phyloP scores from a whole-genome alignment of 1,140 invertebrate genomes.

The Cardiocondyla obscurior region DNA sequence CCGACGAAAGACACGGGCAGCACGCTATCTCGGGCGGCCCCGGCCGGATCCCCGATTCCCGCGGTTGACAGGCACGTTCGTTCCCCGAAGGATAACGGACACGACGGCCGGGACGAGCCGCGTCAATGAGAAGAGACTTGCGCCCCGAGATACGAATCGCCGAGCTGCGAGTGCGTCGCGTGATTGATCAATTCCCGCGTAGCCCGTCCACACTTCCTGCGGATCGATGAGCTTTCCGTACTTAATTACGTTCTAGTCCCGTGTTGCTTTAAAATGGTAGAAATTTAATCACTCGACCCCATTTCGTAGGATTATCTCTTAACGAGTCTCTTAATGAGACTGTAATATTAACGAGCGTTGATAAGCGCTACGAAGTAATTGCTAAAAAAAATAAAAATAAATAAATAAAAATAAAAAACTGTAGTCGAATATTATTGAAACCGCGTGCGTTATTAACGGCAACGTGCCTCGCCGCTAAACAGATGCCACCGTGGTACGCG shows the following conservation, averaged over 20 bases:
- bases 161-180: neutral
- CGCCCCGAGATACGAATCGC: neutral
- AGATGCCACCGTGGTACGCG: conserved; percentile 23
- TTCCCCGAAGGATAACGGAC: conserved; percentile 19
- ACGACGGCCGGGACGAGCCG: neutral
- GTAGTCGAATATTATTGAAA: neutral
- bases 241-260: too few species aligned
- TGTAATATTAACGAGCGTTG: neutral
- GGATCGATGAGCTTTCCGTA: neutral
- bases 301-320: neutral
- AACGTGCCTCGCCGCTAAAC: neutral
- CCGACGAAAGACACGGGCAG: neutral
- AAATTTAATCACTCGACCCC: too few species aligned
- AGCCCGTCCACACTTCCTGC: neutral
- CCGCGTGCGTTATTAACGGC: neutral
- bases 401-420: neutral
- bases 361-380: too few species aligned
- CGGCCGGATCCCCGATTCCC: neutral
- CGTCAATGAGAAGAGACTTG: conserved; percentile 16
- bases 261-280: neutral
- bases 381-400: too few species aligned
- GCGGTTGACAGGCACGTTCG: conserved; percentile 28
- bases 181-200: conserved; percentile 7
- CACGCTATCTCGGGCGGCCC: neutral
- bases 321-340: too few species aligned